Evolutionary conservation across 2,888 invertebrate genomes (phyloP).

Genomic region (Flexamia atlantica): DNA sequence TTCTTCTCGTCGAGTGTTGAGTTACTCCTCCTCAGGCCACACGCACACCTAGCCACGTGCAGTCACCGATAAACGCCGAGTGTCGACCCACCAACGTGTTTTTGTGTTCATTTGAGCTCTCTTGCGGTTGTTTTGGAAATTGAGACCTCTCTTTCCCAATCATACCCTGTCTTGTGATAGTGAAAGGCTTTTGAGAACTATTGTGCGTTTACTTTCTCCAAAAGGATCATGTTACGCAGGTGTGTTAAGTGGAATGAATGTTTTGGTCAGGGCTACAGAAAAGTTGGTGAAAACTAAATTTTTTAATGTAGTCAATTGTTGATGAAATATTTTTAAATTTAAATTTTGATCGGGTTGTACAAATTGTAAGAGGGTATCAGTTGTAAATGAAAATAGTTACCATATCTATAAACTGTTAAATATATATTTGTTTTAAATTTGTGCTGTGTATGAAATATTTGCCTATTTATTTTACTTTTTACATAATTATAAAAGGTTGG

Average conservation of each 20-base stretch:
- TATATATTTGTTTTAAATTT: too few relatives aligned
- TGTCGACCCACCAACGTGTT: background rate
- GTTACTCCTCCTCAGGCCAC: background rate
- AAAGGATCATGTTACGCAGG: background rate
- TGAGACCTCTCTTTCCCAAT: slow-evolving; percentile 7
- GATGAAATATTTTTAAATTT: too few relatives aligned
- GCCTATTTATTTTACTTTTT: too few relatives aligned
- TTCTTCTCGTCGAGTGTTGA: background rate
- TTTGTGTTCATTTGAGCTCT: background rate
- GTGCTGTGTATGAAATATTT: too few relatives aligned
- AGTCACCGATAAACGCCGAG: background rate
- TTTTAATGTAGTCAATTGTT: too few relatives aligned
- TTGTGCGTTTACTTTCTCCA: background rate
- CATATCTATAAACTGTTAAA: too few relatives aligned
- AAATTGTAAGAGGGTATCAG: too few relatives aligned
- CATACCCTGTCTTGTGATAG: slow-evolving; percentile 12
- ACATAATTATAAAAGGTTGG: too few relatives aligned
- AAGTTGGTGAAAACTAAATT: background rate
- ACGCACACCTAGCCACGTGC: too few relatives aligned
- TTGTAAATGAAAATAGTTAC: too few relatives aligned
- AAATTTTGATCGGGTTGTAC: too few relatives aligned
- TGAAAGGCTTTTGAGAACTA: slow-evolving; percentile 31
- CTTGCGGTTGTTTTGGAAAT: slow-evolving; percentile 9
- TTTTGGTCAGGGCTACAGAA: background rate
- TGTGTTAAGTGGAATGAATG: too few relatives aligned